Evolutionary conservation across 1,140 invertebrate species (phyloP), one percentile per base, ranked within the genome.

Genomic region (Lasaia peninsularis): DNA sequence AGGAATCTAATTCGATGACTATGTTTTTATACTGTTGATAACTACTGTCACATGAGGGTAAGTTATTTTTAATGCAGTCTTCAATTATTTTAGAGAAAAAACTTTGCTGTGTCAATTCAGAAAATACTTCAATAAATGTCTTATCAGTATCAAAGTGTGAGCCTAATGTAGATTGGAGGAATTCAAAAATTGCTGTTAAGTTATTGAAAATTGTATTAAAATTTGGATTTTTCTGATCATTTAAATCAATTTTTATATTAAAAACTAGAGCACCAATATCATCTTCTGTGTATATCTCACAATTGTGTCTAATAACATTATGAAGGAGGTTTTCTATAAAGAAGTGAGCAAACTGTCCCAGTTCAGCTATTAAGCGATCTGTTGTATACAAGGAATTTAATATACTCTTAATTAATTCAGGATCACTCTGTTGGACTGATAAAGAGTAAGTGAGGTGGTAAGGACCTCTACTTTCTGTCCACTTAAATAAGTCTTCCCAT

Each of bases 231-330:
- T 71, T 75, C 1, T 55, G 48, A 31, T 86, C 79, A 59, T 73
- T 73, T 2, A 81, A 51, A 65, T 81, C 67, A 58, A 88, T 81
- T 67, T 83, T 86, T 0, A 88, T 86, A 49, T 86, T 88, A 51
- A 84, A 88, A 11, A 83, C 64, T 18, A 88, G 56, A 49, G 80
- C 73, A 44, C 81, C 80, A 12, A 78, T 72, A 24, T 78, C 63
- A 54, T 88, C 83, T 59, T 88, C 83, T 18, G 75, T 86, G 18
- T 74, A 86, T 56, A 88, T 88, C n/a, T 84, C 80, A 73, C 86
- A 88, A 56, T 83, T 86, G 35, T 86, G 70, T 48, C 63, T 74
- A 21, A 86, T 81, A 2, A 88, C 66, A 67, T 83, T 78, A 40
- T 83, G 73, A 12, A 88, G 56, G 1, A 88, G 40, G 58, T 80